Evolutionary conservation across 1,140 invertebrate species (phyloP).

Genomic region (Acyrthosiphon pisum): DNA sequence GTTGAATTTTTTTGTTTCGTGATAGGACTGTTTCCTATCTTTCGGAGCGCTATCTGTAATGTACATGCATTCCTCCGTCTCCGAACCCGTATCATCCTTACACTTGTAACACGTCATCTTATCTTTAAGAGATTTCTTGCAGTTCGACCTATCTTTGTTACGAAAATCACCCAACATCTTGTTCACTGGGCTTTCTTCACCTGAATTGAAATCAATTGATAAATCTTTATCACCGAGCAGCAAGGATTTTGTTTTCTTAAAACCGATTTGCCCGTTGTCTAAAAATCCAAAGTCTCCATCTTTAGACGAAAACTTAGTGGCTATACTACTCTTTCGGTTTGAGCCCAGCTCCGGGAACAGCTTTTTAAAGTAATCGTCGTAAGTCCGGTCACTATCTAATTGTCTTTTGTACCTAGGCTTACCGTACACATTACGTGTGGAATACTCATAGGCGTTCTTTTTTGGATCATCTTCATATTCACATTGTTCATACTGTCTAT

Average conservation of each 20-base stretch:
- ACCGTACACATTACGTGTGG: constrained; percentile 63
- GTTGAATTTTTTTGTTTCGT: constrained; percentile 59
- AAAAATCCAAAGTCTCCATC: constrained; percentile 42
- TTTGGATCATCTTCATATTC: constrained; percentile 73
- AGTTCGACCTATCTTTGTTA: constrained; percentile 73
- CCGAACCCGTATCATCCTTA: constrained; percentile 70
- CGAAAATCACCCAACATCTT: constrained; percentile 74
- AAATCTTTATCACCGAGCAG: background rate
- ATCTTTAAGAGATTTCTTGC: constrained; percentile 73
- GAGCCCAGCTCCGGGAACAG: constrained; percentile 27
- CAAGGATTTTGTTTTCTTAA: constrained; percentile 18
- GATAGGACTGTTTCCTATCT: constrained; percentile 60
- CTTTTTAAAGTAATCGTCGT: constrained; percentile 49
- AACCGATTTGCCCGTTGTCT: constrained; percentile 31
- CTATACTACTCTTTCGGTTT: constrained; percentile 25
- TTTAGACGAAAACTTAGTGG: constrained; percentile 47
- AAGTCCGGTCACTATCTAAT: constrained; percentile 30
- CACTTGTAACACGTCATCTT: constrained; percentile 79
- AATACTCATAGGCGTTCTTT: constrained; percentile 74
- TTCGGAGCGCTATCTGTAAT: constrained; percentile 66
- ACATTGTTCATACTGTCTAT: constrained; percentile 75
- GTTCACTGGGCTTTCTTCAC: constrained; percentile 65
- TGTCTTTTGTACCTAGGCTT: constrained; percentile 56
- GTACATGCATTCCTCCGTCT: constrained; percentile 79
- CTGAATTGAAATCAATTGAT: constrained; percentile 21